Evolutionary conservation across 2,113 vertebrate species (phyloP).

Genomic region (Coptodon rendalli): DNA sequence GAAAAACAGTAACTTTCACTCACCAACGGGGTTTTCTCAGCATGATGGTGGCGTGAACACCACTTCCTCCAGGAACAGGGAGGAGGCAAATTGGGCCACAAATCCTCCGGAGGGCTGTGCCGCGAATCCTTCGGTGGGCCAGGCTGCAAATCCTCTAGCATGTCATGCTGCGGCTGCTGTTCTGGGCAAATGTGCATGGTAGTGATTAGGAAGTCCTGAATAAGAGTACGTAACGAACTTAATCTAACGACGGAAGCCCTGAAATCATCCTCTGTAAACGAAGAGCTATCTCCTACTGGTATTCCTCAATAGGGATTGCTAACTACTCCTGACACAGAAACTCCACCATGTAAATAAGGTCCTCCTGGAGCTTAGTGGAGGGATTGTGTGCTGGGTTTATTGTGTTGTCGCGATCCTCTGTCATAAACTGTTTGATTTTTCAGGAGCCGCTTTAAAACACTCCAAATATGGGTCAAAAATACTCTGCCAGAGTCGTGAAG

Average conservation of each 20-base stretch:
- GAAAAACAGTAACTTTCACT: not conserved
- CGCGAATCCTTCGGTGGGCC: not conserved
- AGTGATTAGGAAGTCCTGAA: not conserved
- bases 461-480: not conserved
- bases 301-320: not conserved
- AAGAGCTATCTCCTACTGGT: not conserved
- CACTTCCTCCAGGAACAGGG: not conserved
- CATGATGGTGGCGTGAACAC: not conserved
- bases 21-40: not conserved
- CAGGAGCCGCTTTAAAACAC: not conserved
- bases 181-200: not conserved
- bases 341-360: not conserved
- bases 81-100: not conserved
- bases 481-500: not conserved
- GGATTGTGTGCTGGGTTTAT: not conserved
- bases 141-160: not conserved
- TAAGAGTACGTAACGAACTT: not conserved
- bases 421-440: not conserved
- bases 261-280: not conserved
- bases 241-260: not conserved
- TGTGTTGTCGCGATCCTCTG: not conserved
- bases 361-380: not conserved
- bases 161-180: not conserved
- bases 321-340: not conserved
- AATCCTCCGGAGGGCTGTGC: not conserved